Base-by-base conservation (phyloP, 2,797 vertebrate species). In the Chaenodraco wilsoni region DNA sequence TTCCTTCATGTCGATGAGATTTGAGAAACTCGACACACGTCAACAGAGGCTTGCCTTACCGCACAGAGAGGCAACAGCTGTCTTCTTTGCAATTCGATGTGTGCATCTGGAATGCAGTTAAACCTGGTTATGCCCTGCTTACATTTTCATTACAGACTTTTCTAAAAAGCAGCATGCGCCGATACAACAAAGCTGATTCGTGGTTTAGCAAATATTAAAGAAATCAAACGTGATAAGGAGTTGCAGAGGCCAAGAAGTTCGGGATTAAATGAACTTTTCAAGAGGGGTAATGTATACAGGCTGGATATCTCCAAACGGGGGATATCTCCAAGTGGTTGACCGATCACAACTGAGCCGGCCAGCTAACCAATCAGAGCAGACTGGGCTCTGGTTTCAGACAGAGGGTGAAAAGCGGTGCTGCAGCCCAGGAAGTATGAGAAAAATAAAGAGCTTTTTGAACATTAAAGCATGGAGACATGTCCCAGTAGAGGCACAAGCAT, bases 1-100 rank as follows among this genome's bases (percentile, higher is more conserved):
- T 85, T 59, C 14, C 15, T 19, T 40, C 1, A 3, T 79, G 63
- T 77, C 44, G 0, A 76, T 6, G 27, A 71, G 16, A 64, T 45
- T 27, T 3, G 63, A 61, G 67, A 85, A 84, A 78, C 77, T 27
- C 5, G 45, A 17, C n/a, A 10, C 0, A 27, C 4, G 15, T 65
- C 79, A 75, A 21, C 3, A 71, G 15, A 76, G 45, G 6, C 21
- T 52, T 19, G 27, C 27, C 27, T 27, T 27, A 1, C 4, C 27
- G 27, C 27, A 27, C 27, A 27, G 27, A 27, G 27, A 27, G 27
- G 27, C 27, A 27, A 27, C 27, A 27, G 27, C 27, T 27, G 27
- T 27, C 27, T 45, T 16, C 5, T 45, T 44, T 62, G 50, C 1
- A 62, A 61, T 65, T 3, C 21, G 19, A 70, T 21, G 12, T 5